These are phyloP conservation scores for Flabesymbios commensalis DNA, from an alignment of 2,888 invertebrate genomes.

Conservation along the genomic window DNA sequence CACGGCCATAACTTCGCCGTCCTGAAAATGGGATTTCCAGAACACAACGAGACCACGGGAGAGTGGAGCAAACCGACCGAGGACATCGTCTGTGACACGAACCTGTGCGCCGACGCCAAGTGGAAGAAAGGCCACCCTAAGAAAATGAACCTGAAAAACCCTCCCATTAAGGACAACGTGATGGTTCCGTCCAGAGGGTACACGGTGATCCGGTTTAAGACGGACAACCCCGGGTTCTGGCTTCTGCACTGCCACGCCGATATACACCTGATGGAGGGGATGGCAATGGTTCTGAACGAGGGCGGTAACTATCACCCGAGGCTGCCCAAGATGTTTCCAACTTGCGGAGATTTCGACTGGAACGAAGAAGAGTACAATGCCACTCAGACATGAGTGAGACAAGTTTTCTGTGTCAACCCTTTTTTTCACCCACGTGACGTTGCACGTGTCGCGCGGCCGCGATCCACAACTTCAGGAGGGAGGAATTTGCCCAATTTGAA, in stretches of 20 bases:
- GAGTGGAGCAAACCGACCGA: constrained; percentile 10
- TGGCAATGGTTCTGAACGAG: constrained; percentile 6
- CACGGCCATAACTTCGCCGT: constrained; percentile 54
- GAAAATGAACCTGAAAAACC: constrained; percentile 1
- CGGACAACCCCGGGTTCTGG: constrained; percentile 13
- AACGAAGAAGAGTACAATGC: too few species aligned
- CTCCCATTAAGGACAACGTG: constrained; percentile 7
- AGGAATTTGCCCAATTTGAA: too few species aligned
- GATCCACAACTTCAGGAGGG: too few species aligned
- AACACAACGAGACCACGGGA: constrained; percentile 20
- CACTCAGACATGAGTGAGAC: too few species aligned
- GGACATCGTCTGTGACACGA: constrained; percentile 35
- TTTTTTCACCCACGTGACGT: too few species aligned
- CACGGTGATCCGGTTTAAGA: constrained; percentile 2
- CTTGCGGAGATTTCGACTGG: neutral
- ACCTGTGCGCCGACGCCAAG: neutral
- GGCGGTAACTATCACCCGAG: neutral
- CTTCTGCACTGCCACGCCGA: constrained; percentile 1
- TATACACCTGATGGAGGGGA: constrained; percentile 9
- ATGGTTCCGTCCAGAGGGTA: constrained; percentile 10
- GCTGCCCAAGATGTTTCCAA: constrained; percentile 1
- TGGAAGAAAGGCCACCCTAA: constrained; percentile 18
- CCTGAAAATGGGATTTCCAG: constrained; percentile 40
- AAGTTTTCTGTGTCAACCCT: too few species aligned
- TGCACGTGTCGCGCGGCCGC: too few species aligned